Evolutionary conservation across 2,888 invertebrate genomes (phyloP).

Genomic region (Rhamnusium bicolor): DNA sequence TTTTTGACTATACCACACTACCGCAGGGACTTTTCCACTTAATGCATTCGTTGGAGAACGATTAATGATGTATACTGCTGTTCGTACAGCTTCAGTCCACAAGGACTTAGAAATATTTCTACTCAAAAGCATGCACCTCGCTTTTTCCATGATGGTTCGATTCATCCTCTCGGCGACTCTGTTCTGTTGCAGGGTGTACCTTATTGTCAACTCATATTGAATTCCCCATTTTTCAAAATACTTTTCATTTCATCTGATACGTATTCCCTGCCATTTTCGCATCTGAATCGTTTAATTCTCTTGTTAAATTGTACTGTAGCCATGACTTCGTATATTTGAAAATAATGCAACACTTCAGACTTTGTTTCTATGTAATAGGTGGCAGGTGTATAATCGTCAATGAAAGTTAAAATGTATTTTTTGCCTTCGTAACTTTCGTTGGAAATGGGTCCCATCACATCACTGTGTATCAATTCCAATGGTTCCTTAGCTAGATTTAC

Average conservation of each 20-base stretch:
- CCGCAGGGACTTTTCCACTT: too few relatives aligned
- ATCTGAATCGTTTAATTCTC: constrained; percentile 20
- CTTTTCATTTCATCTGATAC: neutral
- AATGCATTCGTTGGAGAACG: too few relatives aligned
- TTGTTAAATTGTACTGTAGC: constrained; percentile 2
- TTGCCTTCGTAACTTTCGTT: too few relatives aligned
- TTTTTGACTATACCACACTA: too few relatives aligned
- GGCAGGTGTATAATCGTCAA: too few relatives aligned
- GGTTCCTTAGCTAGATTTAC: neutral
- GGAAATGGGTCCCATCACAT: neutral
- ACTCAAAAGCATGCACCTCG: too few relatives aligned
- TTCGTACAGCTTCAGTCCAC: too few relatives aligned
- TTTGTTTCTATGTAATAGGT: too few relatives aligned
- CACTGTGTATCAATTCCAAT: neutral
- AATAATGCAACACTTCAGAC: constrained; percentile 17
- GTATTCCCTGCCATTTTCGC: constrained; percentile 23
- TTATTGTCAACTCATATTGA: constrained; percentile 27
- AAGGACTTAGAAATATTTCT: too few relatives aligned
- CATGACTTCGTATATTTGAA: constrained; percentile 28
- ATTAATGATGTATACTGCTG: too few relatives aligned
- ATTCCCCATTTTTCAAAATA: constrained; percentile 20
- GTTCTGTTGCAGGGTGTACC: constrained; percentile 25
- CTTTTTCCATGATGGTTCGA: neutral
- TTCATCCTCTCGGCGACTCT: too few relatives aligned
- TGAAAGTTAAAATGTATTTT: too few relatives aligned